Evolutionary conservation across 2,888 invertebrate species (phyloP).

Genomic region (Apantesis nais): DNA sequence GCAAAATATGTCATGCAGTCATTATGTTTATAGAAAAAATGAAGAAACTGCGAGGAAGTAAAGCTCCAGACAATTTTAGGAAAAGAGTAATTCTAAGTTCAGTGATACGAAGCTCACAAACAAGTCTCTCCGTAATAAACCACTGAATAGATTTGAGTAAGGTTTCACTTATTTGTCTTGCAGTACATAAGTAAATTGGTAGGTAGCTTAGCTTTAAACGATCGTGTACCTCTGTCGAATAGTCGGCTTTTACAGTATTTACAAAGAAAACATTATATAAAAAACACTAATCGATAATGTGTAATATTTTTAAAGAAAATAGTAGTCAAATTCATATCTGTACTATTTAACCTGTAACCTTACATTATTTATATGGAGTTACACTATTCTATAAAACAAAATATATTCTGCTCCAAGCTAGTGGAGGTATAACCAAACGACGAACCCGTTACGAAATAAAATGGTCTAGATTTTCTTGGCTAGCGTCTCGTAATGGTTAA

Average conservation of each 20-base stretch:
- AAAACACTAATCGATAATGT: neutral
- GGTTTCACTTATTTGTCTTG: neutral
- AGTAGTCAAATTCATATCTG: neutral
- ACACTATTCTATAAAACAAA: neutral
- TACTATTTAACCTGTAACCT: neutral
- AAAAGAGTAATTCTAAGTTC: neutral
- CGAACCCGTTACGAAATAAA: conserved; percentile 19
- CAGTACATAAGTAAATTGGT: neutral
- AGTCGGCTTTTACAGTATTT: neutral
- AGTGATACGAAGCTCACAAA: neutral
- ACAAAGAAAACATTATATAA: neutral
- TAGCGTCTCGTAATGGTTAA: conserved; percentile 21
- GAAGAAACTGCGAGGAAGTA: neutral
- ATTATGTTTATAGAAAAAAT: neutral
- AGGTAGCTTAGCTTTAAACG: neutral
- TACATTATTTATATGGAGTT: neutral
- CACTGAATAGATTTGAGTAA: neutral
- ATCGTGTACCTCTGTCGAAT: neutral
- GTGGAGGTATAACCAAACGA: neutral
- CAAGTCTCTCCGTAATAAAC: neutral
- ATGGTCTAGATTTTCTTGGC: conserved; percentile 24
- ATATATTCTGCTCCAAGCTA: neutral
- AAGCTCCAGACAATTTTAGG: neutral
- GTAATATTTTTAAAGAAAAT: neutral
- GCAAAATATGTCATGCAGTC: neutral